phyloP scores from a whole-genome alignment of 2,113 vertebrate genomes.

The Struthidea cinerea region DNA sequence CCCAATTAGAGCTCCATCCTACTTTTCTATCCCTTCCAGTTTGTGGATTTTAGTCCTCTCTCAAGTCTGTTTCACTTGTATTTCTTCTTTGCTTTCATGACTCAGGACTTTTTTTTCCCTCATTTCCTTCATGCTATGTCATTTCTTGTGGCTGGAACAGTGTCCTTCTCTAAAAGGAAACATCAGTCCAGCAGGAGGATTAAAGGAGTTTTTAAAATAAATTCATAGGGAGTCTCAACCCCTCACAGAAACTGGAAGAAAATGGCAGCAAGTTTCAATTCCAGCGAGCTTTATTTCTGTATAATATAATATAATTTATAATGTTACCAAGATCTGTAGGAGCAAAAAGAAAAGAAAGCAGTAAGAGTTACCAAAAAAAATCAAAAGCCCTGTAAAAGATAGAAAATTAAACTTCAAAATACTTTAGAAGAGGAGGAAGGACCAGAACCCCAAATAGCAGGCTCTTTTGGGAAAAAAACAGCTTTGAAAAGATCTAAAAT shows the following conservation, averaged over 20 bases:
- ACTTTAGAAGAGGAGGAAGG: background rate
- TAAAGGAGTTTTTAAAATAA: slow-evolving; percentile 6
- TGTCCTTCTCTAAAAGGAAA: slow-evolving; percentile 29
- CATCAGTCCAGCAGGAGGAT: background rate
- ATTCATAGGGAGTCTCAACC: background rate
- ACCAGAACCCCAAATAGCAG: background rate
- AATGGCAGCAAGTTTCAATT: background rate
- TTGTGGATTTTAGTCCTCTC: background rate
- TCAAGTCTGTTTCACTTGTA: background rate
- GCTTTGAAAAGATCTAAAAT: background rate
- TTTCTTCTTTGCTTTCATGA: slow-evolving; percentile 33
- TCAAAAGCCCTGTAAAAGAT: background rate
- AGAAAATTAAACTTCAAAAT: slow-evolving; percentile 18
- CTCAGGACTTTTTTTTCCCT: background rate
- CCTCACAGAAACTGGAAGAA: background rate
- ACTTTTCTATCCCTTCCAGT: background rate
- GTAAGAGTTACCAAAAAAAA: background rate
- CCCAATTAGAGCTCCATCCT: slow-evolving; percentile 27
- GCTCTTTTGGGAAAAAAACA: background rate
- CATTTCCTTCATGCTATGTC: background rate
- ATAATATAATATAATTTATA: background rate
- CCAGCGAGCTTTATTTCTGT: background rate
- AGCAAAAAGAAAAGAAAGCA: background rate
- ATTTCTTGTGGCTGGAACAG: slow-evolving; percentile 18
- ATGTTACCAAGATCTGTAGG: background rate